Evolutionary conservation across 2,797 vertebrate genomes (phyloP), one percentile per base, ranked within the genome.

Genomic region (Phrynocephalus guinanensis): DNA sequence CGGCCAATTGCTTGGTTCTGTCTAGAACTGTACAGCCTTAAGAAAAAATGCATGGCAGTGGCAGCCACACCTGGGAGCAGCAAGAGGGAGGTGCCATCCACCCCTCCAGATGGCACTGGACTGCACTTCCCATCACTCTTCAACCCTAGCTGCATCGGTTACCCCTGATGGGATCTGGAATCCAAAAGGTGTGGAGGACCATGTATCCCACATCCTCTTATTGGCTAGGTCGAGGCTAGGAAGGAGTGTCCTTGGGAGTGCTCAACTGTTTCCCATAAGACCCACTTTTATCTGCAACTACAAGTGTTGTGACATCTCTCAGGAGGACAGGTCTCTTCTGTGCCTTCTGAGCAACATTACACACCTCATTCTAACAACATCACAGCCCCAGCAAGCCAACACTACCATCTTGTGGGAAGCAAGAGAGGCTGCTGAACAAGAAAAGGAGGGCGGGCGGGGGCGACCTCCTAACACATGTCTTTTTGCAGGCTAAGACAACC

Each of bases 361-460:
- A 33, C 24, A 76, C 63, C 48, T 50, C 72, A 38, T 26, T 48
- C 67, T 30, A 30, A 15, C 52, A 18, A 13, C 1, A 16, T 20
- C 4, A 16, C 9, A 30, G 20, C 78, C 52, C 52, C 2, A 28
- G 22, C 20, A n/a, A 52, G 67, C 3, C 67, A 50, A 88, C 50
- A 20, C 87, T 75, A 50, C 82, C 87, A 80, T 72, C 87, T 81
- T 68, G 83, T 88, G 87, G 87, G n/a, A 85, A 85, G 83, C 44
- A 75, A 38, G 3, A 24, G 11, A 71, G 71, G 9, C 6, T 7
- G 9, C 0, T 38, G 33, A 16, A 1, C 6, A 28, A 28, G 18
- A 50, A 67, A 5, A 20, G 33, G 38, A 1, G 1, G 48, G 20
- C 33, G 16, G 15, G n/a, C 3, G 9, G 26, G 33, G 11, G 16